These are phyloP conservation scores for Colossoma macropomum DNA, from an alignment of 2,113 vertebrate species.

Conservation along the genomic window DNA sequence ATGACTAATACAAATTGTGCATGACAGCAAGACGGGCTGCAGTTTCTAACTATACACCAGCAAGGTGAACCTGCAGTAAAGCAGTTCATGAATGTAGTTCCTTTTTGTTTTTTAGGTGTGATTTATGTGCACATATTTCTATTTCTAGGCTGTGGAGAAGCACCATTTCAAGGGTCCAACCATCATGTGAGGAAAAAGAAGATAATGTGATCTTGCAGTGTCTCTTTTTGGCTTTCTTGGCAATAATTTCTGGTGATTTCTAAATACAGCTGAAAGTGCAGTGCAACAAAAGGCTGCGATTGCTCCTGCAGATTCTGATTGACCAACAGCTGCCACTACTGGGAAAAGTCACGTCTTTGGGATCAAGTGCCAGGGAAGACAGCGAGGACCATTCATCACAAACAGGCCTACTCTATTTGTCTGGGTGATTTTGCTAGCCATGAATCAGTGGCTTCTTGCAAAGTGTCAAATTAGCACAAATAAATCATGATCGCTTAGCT, in stretches of 20 bases:
- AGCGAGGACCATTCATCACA: conserved; percentile 53
- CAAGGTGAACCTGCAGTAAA: no score
- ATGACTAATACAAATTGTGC: neutral
- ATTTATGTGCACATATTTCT: no score
- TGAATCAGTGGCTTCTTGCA: conserved; percentile 42
- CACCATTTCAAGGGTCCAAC: neutral
- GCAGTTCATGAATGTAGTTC: no score
- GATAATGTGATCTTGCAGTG: neutral
- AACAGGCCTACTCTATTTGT: conserved; percentile 34
- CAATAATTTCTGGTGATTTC: conserved; percentile 10
- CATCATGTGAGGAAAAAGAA: neutral
- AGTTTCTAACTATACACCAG: no score
- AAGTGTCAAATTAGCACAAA: conserved; percentile 50
- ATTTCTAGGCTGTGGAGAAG: no score
- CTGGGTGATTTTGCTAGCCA: conserved; percentile 26
- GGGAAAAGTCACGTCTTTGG: conserved; percentile 45
- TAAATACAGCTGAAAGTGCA: conserved; percentile 22
- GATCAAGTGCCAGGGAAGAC: conserved; percentile 30
- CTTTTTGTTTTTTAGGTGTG: no score
- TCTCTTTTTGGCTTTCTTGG: neutral
- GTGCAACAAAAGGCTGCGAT: conserved; percentile 35
- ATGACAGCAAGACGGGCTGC: no score
- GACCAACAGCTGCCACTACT: conserved; percentile 44
- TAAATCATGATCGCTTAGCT: conserved; percentile 42
- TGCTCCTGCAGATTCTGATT: conserved; percentile 36